These are phyloP conservation scores for Nycticebus coucang DNA, from an alignment of 2,113 vertebrate genomes.

Conservation along the genomic window DNA sequence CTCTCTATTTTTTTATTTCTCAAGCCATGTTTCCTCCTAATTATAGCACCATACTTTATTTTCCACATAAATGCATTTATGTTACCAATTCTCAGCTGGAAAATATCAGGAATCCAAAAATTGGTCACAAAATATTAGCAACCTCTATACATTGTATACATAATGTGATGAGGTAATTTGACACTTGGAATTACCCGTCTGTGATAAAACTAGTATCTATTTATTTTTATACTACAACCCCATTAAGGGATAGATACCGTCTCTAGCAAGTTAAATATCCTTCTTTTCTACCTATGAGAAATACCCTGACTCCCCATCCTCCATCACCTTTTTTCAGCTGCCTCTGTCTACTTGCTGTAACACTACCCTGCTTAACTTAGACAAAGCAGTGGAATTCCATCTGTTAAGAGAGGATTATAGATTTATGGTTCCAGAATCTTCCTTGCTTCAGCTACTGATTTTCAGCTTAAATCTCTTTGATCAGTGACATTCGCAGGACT, in stretches of 20 bases:
- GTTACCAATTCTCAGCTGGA: not conserved
- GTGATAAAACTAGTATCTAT: not conserved
- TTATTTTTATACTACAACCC: not conserved
- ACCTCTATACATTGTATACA: not conserved
- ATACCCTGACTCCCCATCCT: not conserved
- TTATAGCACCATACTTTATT: not conserved
- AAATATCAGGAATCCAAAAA: not conserved
- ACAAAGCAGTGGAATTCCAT: not conserved
- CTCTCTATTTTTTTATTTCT: not conserved
- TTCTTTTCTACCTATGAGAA: not conserved
- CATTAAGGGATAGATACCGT: not conserved
- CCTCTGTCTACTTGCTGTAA: not conserved
- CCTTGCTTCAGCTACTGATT: not conserved
- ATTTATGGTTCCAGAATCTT: not conserved
- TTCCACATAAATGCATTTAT: not conserved
- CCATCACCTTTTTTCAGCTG: not conserved
- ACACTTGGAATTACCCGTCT: not conserved
- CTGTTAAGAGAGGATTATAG: not conserved
- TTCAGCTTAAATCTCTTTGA: conserved; percentile 30
- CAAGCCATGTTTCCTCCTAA: not conserved
- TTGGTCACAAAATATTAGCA: not conserved
- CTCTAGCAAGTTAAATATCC: not conserved
- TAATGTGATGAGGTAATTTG: not conserved
- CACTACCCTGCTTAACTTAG: not conserved
- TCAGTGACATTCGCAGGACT: not conserved